Evolutionary conservation across 2,888 invertebrate species (phyloP), one percentile per base, ranked within the genome.

Genomic region (Oscheius sp.): DNA sequence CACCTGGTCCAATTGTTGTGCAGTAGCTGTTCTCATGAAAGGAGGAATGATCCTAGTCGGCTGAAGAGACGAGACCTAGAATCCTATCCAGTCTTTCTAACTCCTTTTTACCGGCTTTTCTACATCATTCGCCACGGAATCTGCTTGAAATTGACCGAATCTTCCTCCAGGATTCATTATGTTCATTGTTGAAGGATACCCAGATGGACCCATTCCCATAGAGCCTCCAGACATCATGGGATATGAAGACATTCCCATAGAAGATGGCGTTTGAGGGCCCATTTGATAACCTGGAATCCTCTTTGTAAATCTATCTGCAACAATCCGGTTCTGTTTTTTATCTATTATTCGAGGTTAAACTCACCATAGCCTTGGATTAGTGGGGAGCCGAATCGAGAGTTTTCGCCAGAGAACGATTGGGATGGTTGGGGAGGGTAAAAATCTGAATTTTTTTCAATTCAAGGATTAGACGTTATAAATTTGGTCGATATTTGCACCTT

Each of bases 11-110:
- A 75, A 68, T 26, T 76, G 75, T 41, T 59, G 66, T 24, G 61
- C 59, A 47, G 68, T 67, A 22, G 74, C 77, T 51, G 68, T 69
- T 68, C 76, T 70, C 49, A 80, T 67, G 67, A 80, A 80, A 14
- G 80, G 75, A 12, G 80, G 80, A 51, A 80, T 75, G 38, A 80
- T 62, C 30, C 80, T 68, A 14, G 71, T 73, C 5, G 74, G 72
- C 2, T 66, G 69, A 2, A 50, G 54, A 9, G 59, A 44, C 9
- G 32, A 14, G 8, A 41, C 50, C 51, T 47, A n/a, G 4, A 38
- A 36, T 49, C 2, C 22, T 26, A 14, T 44, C 5, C 17, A 26
- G 17, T 17, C 3, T 45, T 28, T 20, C n/a, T n/a, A 17, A 22
- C 1, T 8, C 22, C 14, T 26, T 14, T 26, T 24, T 20, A 64